Evolutionary conservation across 2,797 vertebrate genomes (phyloP).

Genomic region (Trematomus bernacchii): DNA sequence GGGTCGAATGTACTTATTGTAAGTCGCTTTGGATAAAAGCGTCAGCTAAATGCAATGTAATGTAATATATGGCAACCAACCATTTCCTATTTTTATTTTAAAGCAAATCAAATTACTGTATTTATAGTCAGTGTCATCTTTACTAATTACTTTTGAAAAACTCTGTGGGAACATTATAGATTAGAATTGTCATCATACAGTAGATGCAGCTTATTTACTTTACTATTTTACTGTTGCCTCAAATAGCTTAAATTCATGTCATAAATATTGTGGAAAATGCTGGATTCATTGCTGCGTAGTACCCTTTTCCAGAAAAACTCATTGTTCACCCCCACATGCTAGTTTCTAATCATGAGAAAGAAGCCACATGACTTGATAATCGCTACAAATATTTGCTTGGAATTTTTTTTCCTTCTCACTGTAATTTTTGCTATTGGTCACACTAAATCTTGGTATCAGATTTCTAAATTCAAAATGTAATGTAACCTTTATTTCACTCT

Average conservation of each 20-base stretch:
- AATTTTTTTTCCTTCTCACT: slow-evolving; percentile 23
- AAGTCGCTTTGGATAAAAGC: too few species aligned
- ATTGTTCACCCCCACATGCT: slow-evolving; percentile 12
- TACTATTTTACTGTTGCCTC: neutral
- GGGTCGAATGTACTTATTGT: too few species aligned
- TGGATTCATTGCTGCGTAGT: neutral
- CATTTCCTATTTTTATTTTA: neutral
- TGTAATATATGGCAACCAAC: neutral
- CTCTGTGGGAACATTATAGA: neutral
- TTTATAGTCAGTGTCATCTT: neutral
- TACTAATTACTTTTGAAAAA: neutral
- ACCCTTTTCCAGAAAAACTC: slow-evolving; percentile 16
- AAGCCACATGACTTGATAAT: slow-evolving; percentile 68
- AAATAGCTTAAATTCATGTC: neutral
- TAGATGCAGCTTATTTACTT: neutral
- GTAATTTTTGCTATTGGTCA: slow-evolving; percentile 18
- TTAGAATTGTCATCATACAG: neutral
- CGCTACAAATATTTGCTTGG: slow-evolving; percentile 50
- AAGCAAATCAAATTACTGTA: neutral
- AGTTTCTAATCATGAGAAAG: slow-evolving; percentile 48
- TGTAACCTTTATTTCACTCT: neutral
- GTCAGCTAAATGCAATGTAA: too few species aligned
- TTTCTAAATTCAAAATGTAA: slow-evolving; percentile 2
- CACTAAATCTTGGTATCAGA: slow-evolving; percentile 15
- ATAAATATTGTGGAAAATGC: slow-evolving; percentile 8